Percentiles rank a stretch among this genome's conserved stretches.
Evolutionary conservation across 1,140 invertebrate species (phyloP).

Genomic region (Eueides isabella): DNA sequence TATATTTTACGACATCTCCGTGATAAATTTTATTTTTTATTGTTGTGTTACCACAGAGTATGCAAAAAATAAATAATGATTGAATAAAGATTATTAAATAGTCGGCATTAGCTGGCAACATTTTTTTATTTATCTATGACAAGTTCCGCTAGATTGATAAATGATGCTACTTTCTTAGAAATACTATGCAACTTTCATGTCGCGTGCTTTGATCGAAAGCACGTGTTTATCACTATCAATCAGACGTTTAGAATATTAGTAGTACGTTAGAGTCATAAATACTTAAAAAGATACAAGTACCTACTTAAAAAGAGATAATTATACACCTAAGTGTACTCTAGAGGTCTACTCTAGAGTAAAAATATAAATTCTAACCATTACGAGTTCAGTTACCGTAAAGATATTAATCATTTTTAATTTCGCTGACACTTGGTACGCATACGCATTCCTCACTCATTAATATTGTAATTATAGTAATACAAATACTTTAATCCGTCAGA

Average conservation of each 20-base stretch:
- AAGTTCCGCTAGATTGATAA: slow-evolving; percentile 19
- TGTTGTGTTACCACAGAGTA: not conserved
- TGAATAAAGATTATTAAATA: not conserved
- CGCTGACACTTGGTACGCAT: slow-evolving; percentile 3
- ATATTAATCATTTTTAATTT: slow-evolving; percentile 17
- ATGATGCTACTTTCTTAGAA: slow-evolving; percentile 21
- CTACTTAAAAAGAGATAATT: no score
- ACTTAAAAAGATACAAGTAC: not conserved
- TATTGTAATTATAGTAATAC: not conserved
- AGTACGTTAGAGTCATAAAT: no score
- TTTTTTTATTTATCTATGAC: slow-evolving; percentile 6
- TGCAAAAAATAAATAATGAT: not conserved
- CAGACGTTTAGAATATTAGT: not conserved
- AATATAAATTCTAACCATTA: not conserved
- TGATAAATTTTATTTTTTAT: not conserved
- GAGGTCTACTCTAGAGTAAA: no score
- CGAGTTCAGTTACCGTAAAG: slow-evolving; percentile 4
- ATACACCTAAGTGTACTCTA: no score
- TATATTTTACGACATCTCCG: not conserved
- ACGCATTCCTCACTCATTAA: not conserved
- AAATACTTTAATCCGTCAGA: not conserved
- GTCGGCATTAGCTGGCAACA: not conserved
- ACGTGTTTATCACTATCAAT: not conserved
- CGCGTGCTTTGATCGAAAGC: slow-evolving; percentile 11
- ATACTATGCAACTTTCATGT: slow-evolving; percentile 18